Percentiles rank a stretch among this genome's conserved stretches.
phyloP scores from a whole-genome alignment of 2,113 vertebrate species.

The Oreochromis tanganicae region DNA sequence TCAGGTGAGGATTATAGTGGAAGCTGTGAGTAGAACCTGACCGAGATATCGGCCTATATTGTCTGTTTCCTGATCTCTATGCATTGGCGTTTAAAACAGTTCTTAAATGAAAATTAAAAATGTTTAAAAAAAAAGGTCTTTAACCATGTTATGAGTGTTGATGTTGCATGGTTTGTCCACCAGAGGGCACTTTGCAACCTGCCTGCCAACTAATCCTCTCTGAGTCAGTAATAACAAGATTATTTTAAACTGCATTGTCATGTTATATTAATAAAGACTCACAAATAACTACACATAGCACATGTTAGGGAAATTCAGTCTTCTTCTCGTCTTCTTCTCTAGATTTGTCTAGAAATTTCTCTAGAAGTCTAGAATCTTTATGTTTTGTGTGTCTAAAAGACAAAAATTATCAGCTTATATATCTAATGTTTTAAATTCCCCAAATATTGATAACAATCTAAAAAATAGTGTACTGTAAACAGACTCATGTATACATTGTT shows the following conservation, averaged over 20 bases:
- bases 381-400: not conserved
- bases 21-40: not conserved
- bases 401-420: not conserved
- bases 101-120: not conserved
- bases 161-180: not conserved
- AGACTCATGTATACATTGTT: not conserved
- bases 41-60: not conserved
- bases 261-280: not conserved
- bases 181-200: not conserved
- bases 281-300: not conserved
- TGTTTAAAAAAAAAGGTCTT: not conserved
- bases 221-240: not conserved
- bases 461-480: not conserved
- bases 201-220: not conserved
- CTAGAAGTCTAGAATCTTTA: not conserved
- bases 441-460: not conserved
- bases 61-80: not conserved
- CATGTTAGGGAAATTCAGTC: not conserved
- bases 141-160: not conserved
- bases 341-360: not conserved
- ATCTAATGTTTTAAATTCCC: not conserved
- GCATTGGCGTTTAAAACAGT: not conserved
- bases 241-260: not conserved
- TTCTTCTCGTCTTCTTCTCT: not conserved
- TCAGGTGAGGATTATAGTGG: slow-evolving; percentile 73